Percentiles rank a stretch among this genome's conserved stretches.
These are phyloP conservation scores for Scaptomyza parva DNA, from an alignment of 2,888 invertebrate species.

Conservation along the genomic window DNA sequence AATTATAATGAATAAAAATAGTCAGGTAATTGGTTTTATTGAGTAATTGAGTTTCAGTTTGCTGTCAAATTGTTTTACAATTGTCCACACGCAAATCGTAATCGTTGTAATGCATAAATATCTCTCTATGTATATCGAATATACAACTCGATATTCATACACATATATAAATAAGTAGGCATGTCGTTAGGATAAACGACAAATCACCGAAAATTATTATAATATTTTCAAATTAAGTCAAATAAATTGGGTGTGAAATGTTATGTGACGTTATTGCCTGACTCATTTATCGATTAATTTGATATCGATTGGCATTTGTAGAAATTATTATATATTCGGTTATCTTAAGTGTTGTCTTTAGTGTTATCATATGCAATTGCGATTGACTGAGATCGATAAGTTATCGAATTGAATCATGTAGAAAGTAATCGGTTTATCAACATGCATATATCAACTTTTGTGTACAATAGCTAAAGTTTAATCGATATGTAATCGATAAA, in stretches of 20 bases:
- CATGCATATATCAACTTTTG: no score
- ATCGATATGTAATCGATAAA: no score
- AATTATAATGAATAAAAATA: slow-evolving; percentile 81
- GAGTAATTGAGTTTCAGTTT: slow-evolving; percentile 79
- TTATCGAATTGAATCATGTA: not conserved
- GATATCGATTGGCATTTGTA: not conserved
- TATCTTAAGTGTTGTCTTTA: not conserved
- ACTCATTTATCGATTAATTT: not conserved
- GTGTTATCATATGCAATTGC: no score
- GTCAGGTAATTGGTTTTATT: slow-evolving; percentile 80
- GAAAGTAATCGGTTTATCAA: not conserved
- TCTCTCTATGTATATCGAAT: not conserved
- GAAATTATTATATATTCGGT: no score
- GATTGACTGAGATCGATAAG: not conserved
- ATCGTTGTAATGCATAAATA: slow-evolving; percentile 12
- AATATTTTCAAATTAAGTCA: not conserved
- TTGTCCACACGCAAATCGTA: slow-evolving; percentile 73
- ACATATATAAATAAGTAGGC: not conserved
- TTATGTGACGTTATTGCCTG: not conserved
- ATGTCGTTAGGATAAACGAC: slow-evolving; percentile 3
- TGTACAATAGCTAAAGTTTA: no score
- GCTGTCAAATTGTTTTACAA: slow-evolving; percentile 78
- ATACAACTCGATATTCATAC: not conserved
- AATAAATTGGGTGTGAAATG: no score
- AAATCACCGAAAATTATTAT: not conserved